Conservation (phyloP, 2,888 invertebrate species). For the Drosophila buzzatii region DNA sequence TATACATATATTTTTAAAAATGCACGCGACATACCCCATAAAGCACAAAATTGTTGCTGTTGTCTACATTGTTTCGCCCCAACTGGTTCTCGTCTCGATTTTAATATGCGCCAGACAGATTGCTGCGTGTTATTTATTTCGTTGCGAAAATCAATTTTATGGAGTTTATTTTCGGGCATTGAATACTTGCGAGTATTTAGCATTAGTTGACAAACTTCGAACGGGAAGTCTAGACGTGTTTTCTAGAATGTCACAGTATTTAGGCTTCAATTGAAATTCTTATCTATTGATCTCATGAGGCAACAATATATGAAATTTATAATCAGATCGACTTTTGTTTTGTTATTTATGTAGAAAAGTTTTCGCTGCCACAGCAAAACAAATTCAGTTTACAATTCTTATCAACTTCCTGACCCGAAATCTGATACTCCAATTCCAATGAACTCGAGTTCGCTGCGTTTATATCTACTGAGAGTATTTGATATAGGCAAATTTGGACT, state of each 20-base stretch:
- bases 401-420: constrained; percentile 1
- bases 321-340: not conserved
- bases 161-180: constrained; percentile 24
- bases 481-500: not conserved
- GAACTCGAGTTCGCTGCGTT: not conserved
- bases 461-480: not conserved
- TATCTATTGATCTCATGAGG: not conserved
- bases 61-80: constrained; percentile 58
- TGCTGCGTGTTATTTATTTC: constrained; percentile 39
- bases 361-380: too few relatives aligned
- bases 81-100: constrained; percentile 62
- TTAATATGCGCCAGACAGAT: constrained; percentile 66
- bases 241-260: not conserved
- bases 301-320: not conserved
- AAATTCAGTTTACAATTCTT: not conserved
- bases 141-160: constrained; percentile 52
- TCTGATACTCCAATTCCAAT: not conserved
- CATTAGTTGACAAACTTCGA: constrained; percentile 13
- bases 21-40: constrained; percentile 71
- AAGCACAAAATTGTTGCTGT: constrained; percentile 49
- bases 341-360: not conserved
- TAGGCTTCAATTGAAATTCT: not conserved
- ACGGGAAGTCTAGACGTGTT: constrained; percentile 12
- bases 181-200: constrained; percentile 17
- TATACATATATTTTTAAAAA: constrained; percentile 26